Percentiles rank a stretch among this genome's conserved stretches.
Conservation (phyloP, 2,888 invertebrate genomes). For the Synergus itoensis region DNA sequence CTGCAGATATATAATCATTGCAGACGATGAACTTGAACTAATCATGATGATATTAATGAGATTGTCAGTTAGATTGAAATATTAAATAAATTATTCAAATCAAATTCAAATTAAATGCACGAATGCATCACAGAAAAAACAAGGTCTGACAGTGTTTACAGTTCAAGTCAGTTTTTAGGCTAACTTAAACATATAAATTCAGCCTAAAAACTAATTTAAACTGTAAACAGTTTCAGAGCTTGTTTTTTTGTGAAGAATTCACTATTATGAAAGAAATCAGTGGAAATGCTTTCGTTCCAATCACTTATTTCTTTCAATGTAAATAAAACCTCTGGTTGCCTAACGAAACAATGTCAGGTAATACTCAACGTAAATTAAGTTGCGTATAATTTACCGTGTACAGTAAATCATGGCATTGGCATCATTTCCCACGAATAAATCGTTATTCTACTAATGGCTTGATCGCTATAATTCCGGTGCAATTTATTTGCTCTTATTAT, state of each 20-base stretch:
- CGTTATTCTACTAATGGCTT: conserved; percentile 54
- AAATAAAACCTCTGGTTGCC: background rate
- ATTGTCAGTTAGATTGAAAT: too few species aligned
- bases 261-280: conserved; percentile 23
- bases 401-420: conserved; percentile 8
- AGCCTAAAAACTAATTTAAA: too few species aligned
- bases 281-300: background rate
- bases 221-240: too few species aligned
- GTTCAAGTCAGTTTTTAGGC: too few species aligned
- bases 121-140: too few species aligned
- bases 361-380: background rate
- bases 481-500: conserved; percentile 54
- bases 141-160: too few species aligned
- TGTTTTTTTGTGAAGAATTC: background rate
- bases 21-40: too few species aligned
- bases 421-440: conserved; percentile 55
- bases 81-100: too few species aligned
- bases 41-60: too few species aligned
- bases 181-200: too few species aligned
- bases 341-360: conserved; percentile 3
- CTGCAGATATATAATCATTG: too few species aligned
- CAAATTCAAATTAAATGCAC: too few species aligned
- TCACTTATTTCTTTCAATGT: background rate
- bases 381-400: background rate
- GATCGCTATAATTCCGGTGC: conserved; percentile 50